Evolutionary conservation across 2,888 invertebrate genomes (phyloP), one percentile per base, ranked within the genome.

Genomic region (Lacanobia wlatinum): DNA sequence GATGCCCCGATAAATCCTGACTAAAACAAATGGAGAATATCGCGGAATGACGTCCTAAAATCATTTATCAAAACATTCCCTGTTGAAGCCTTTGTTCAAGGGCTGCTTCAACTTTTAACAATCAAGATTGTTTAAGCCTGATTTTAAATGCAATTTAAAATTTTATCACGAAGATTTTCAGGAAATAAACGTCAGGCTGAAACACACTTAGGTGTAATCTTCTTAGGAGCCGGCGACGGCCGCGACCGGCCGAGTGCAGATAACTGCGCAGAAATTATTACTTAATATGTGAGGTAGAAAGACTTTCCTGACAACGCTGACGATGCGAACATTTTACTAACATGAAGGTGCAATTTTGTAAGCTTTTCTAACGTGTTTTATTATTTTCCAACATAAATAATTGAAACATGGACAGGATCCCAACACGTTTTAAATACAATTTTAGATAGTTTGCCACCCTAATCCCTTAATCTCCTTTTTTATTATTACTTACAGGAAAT

Each of bases 121-220:
- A 28, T n/a, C 53, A 63, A 66, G 48, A 74, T 52, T 59, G 2
- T 64, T 60, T 12, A 46, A 67, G 43, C 69, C 60, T 59, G 60
- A 60, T 66, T 48, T 60, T 16, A 69, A 69, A 53, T 16, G 34
- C 34, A 58, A 62, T 74, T 68, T 66, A 61, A 77, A 69, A 62
- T 55, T 48, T 58, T 59, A 53, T 68, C 34, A n/a, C 16, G 58
- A 64, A 69, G 14, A 56, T 75, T 78, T 71, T 59, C 46, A 65
- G 58, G 23, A 68, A 65, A 64, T 70, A 62, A 73, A 70, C 59
- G 53, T 71, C 53, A 43, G 23, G 43, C 10, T 16, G 53, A 68
- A 58, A 74, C 64, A 68, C 58, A 48, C 43, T 80, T 79, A 83
- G 34, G 48, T 66, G 52, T 80, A 83, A 84, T 84, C 78, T 85